Base-by-base conservation (phyloP, 2,888 invertebrate genomes). In the Erpobdella octoculata region DNA sequence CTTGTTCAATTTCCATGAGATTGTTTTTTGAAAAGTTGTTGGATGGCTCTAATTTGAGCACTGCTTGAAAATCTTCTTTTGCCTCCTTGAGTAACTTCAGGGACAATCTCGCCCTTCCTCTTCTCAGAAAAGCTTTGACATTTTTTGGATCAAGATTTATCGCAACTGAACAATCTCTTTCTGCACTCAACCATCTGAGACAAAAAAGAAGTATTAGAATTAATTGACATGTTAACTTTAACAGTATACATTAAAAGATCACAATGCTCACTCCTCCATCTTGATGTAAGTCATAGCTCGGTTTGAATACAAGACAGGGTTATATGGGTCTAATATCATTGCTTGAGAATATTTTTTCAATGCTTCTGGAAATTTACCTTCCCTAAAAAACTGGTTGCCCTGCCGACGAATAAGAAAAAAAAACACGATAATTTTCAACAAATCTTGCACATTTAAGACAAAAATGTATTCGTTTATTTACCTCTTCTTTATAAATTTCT, bases 251-350 rank as follows among this genome's bases (percentile, higher is more conserved):
- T 25, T 1, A 36, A 36, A 31, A 28, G 15, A 6, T 12, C 15
- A 70, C 81, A 78, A 77, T 25, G 1, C n/a, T 8, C 1, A 84
- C 75, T 84, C 86, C 75, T 90, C 87, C 77, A 89, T 87, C 83
- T 91, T 93, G 12, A 94, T 85, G 75, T 89, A 88, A 78, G 94
- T 94, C 70, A 93, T 86, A 1, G 92, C 93, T 77, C 95, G 86
- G 82, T 95, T 95, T 0, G 92, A 91, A 79, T 88, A 92, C 80
- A 90, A 90, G 18, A 91, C 86, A 1, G 93, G 78, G 76, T 82
- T 84, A 21, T 78, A 78, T 3, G 83, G 81, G 77, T 84, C 83
- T 33, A 79, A 76, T 41, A 79, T 76, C 38, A 82, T 79, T 9
- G 82, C 85, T 71, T 77, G 77, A 0, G 83, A 81, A 75, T 85